These are phyloP conservation scores for Petrolisthes manimaculis DNA, from an alignment of 2,888 invertebrate genomes.

Conservation along the genomic window DNA sequence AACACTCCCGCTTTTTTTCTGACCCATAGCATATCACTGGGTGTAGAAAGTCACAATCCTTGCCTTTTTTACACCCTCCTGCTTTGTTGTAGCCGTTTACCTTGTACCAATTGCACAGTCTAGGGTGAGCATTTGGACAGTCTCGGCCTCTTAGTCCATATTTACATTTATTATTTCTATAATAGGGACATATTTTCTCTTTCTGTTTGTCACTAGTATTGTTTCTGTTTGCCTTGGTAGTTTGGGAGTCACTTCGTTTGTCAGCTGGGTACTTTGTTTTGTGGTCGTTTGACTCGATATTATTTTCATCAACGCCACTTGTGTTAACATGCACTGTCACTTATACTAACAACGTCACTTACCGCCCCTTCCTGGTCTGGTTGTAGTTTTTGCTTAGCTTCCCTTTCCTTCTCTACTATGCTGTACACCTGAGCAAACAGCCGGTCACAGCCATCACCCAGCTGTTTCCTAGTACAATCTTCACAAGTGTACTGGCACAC, in stretches of 20 bases:
- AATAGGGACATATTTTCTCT: background rate
- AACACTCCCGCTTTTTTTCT: background rate
- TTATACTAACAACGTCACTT: background rate
- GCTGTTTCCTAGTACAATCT: background rate
- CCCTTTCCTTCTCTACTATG: background rate
- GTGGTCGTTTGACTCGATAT: background rate
- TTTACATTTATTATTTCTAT: too few species aligned
- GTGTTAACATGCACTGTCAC: too few species aligned
- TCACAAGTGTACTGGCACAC: background rate
- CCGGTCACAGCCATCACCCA: background rate
- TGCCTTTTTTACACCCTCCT: conserved; percentile 1
- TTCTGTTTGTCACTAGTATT: background rate
- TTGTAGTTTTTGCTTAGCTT: background rate
- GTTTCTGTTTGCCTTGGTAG: background rate
- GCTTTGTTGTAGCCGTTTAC: background rate
- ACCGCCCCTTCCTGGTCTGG: background rate
- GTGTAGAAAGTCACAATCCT: background rate
- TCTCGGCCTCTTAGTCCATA: background rate
- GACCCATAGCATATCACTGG: background rate
- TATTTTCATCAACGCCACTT: too few species aligned
- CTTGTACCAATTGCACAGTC: background rate
- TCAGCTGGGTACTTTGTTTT: background rate
- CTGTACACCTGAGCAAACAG: background rate
- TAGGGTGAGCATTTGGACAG: background rate
- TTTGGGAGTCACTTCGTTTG: background rate